Evolutionary conservation across 2,797 vertebrate genomes (phyloP), one percentile per base, ranked within the genome.

Genomic region (Cuniculus paca): DNA sequence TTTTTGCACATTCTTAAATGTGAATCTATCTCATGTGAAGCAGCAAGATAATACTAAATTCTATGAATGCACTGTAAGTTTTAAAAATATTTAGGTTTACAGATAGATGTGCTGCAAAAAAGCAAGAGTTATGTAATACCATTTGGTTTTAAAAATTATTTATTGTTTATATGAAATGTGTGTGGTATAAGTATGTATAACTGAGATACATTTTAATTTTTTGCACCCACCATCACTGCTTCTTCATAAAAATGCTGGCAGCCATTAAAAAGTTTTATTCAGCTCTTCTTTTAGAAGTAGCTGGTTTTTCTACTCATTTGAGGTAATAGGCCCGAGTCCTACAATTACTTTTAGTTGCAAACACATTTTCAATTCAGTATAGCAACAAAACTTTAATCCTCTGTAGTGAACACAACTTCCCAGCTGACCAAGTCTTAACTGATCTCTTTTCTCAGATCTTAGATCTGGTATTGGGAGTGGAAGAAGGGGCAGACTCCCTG

Each of bases 201-300:
- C 26, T 74, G 56, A 91, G 88, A 45, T 19, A n/a, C 24, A 90
- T 34, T 24, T 79, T 83, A 39, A 28, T 17, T 60, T 91, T 20
- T 90, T 58, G 20, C 83, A 19, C 26, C 17, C 5, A 86, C 16
- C 3, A 74, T 92, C 54, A 54, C n/a, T 83, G 26, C 28, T 28
- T 87, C 31, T 75, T 22, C 58, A 42, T 87, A 87, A 92, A 96
- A 72, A 42, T 83, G 34, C 17, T 86, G 28, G 56, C 48, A 48
- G 79, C n/a, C 24, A 52, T 39, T 83, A 20, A 83, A 58, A 74
- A 50, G 20, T 34, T 52, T 75, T 63, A 20, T 45, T 39, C 60
- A 84, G 58, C 20, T 85, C 9, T 6, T 77, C 28, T 54, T 36
- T 39, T 85, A 42, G 31, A 52, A 92, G 12, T 36, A 45, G 6